Percentiles rank a stretch among this genome's conserved stretches.
These are phyloP conservation scores for Macrochelys suwanniensis DNA, from an alignment of 2,797 vertebrate species.

Conservation along the genomic window DNA sequence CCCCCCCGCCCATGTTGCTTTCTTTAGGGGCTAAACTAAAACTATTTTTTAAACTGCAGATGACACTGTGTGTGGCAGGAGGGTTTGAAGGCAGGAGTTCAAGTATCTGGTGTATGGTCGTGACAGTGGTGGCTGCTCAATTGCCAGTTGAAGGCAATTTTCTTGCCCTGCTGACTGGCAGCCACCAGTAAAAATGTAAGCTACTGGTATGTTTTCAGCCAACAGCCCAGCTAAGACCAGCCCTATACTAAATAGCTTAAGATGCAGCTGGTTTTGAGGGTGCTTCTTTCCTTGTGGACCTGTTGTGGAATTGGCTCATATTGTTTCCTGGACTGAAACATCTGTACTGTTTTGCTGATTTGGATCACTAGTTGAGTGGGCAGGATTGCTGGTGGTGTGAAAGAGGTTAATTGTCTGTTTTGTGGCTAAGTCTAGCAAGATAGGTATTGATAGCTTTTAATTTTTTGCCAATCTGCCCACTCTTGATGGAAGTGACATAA, in stretches of 20 bases:
- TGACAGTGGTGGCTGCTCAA: not conserved
- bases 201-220: not conserved
- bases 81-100: not conserved
- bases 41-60: constrained; percentile 16
- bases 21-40: constrained; percentile 37
- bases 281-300: not conserved
- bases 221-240: not conserved
- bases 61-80: not conserved
- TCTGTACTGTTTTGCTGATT: not conserved
- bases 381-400: not conserved
- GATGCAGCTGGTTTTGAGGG: fast-evolving
- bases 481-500: not conserved
- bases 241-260: not conserved
- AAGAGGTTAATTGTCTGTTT: not conserved
- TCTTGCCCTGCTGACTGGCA: not conserved
- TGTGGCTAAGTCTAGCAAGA: not conserved
- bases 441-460: not conserved
- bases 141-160: not conserved
- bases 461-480: not conserved
- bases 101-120: not conserved
- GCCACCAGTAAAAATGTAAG: not conserved
- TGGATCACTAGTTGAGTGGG: not conserved
- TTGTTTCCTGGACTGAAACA: not conserved
- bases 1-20: not conserved
- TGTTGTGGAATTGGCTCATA: not conserved